A percentile compares a stretch with the other conserved stretches of the same genome.
Evolutionary conservation across 2,888 invertebrate genomes (phyloP).

Genomic region (Lydus trimaculatus): DNA sequence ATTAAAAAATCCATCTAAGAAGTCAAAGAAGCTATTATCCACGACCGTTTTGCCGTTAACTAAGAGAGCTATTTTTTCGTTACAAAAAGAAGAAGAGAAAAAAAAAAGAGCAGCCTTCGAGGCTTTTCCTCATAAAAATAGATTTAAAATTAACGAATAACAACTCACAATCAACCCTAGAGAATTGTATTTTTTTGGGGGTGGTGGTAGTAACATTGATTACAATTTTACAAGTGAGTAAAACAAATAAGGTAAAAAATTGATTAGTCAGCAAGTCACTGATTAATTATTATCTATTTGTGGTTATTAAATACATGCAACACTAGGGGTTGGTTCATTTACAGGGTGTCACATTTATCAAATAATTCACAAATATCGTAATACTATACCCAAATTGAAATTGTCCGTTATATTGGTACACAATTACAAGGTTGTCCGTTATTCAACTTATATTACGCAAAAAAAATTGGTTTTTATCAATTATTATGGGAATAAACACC

Average conservation of each 20-base stretch:
- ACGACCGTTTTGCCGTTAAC: conserved; percentile 58
- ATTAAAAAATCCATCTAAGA: conserved; percentile 78
- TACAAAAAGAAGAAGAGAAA: conserved; percentile 29
- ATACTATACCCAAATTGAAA: too few species aligned
- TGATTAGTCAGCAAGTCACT: conserved; percentile 1
- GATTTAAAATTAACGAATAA: conserved; percentile 48
- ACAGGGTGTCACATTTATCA: too few species aligned
- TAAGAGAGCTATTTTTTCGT: conserved; percentile 58
- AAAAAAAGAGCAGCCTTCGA: conserved; percentile 23
- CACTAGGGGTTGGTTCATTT: conserved; percentile 10
- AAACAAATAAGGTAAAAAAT: neutral
- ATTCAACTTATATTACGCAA: too few species aligned
- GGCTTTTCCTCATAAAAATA: conserved; percentile 50
- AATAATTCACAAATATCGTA: too few species aligned
- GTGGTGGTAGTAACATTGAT: neutral
- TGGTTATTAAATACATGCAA: conserved; percentile 21
- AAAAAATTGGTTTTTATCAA: too few species aligned
- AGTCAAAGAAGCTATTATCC: conserved; percentile 70
- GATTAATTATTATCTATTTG: conserved; percentile 2
- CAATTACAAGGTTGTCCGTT: too few species aligned
- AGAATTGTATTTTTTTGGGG: neutral
- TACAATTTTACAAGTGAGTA: neutral
- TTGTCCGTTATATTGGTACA: too few species aligned
- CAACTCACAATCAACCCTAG: neutral
- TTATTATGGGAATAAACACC: neutral